Evolutionary conservation across 1,140 invertebrate genomes (phyloP).

Genomic region (Batillaria attramentaria): DNA sequence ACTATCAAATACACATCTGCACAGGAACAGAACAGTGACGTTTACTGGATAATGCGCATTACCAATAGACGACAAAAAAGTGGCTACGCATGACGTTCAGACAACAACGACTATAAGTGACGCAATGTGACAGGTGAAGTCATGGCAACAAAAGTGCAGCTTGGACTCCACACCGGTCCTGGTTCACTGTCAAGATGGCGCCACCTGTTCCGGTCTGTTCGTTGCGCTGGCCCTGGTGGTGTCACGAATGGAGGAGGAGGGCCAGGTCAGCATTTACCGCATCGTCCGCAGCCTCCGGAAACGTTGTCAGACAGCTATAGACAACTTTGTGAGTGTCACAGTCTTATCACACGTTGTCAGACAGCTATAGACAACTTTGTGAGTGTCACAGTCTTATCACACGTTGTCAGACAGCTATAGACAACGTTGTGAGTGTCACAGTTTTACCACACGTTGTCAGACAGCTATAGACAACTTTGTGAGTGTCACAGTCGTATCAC

Average conservation of each 20-base stretch:
- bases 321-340: conserved; percentile 11
- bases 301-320: neutral
- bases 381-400: neutral
- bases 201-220: neutral
- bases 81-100: too few relatives aligned
- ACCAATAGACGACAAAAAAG: too few relatives aligned
- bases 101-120: too few relatives aligned
- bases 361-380: neutral
- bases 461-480: neutral
- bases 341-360: neutral
- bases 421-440: too few relatives aligned
- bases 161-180: conserved; percentile 27
- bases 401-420: neutral
- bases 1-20: too few relatives aligned
- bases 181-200: conserved; percentile 18
- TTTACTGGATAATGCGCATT: too few relatives aligned
- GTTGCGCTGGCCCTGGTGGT: conserved; percentile 9
- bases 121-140: conserved; percentile 29
- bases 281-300: neutral
- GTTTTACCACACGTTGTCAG: neutral
- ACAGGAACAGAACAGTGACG: too few relatives aligned
- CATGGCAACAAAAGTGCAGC: conserved; percentile 8
- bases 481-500: neutral
- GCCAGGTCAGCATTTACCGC: conserved; percentile 23
- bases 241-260: conserved; percentile 14